Evolutionary conservation across 2,797 vertebrate genomes (phyloP).

Genomic region (Meriones psammophilus): DNA sequence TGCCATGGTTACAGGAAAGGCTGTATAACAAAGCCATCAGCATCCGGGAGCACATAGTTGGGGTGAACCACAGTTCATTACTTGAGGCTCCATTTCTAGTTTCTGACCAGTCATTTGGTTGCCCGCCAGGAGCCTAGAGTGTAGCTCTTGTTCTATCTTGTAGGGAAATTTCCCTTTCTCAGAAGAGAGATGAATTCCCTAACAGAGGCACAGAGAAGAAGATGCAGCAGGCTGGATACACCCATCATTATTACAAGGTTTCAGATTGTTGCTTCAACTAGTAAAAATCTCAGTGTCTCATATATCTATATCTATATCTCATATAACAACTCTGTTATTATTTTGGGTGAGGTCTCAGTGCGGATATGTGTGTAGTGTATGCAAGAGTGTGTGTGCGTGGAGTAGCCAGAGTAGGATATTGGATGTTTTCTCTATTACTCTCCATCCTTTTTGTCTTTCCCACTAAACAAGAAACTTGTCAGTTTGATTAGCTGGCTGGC

Average conservation of each 20-base stretch:
- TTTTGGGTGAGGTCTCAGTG: background rate
- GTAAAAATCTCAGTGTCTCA: background rate
- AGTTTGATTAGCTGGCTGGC: background rate
- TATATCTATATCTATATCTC: background rate
- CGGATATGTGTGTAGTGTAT: background rate
- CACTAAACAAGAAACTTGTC: background rate
- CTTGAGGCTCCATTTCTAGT: background rate
- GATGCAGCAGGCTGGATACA: background rate
- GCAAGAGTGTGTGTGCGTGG: background rate
- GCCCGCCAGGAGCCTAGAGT: background rate
- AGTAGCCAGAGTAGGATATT: background rate
- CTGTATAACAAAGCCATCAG: background rate
- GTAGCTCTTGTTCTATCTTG: background rate
- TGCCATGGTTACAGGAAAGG: background rate
- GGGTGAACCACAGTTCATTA: background rate
- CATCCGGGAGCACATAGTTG: background rate
- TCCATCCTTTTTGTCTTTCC: background rate
- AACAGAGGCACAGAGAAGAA: background rate
- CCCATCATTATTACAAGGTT: conserved; percentile 11
- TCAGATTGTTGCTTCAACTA: conserved; percentile 2
- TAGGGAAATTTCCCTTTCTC: background rate
- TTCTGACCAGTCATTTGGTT: background rate
- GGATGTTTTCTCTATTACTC: background rate
- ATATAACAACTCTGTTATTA: background rate
- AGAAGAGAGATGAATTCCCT: background rate